A percentile compares a stretch with the other conserved stretches of the same genome.
Conservation (phyloP, 2,113 vertebrate species). For the Lamprotornis superbus region DNA sequence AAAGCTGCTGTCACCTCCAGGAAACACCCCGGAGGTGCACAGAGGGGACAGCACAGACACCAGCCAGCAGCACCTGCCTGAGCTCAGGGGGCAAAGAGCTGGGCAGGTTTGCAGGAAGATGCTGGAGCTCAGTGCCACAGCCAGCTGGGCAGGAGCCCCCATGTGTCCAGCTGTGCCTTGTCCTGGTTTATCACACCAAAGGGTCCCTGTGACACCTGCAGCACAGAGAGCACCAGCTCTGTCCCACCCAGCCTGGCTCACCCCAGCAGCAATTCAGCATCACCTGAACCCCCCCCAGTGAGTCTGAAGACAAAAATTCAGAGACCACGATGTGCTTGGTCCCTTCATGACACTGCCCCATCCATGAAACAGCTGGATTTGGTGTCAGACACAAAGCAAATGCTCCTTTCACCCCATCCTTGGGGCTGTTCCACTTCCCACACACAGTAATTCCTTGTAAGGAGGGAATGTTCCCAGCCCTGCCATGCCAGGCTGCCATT, state of each 20-base stretch:
- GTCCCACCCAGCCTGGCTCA: not conserved
- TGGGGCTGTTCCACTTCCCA: not conserved
- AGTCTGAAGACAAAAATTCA: not conserved
- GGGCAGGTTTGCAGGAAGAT: not conserved
- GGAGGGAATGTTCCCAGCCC: not conserved
- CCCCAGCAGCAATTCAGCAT: accelerated
- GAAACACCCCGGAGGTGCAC: not conserved
- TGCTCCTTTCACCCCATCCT: not conserved
- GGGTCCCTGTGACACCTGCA: not conserved
- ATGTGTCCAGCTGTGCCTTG: not conserved
- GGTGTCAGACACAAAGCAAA: not conserved
- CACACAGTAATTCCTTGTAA: not conserved
- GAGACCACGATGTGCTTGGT: not conserved
- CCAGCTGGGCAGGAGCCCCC: not conserved
- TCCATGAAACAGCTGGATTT: not conserved
- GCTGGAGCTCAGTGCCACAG: not conserved
- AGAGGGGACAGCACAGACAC: not conserved
- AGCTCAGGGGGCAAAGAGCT: accelerated
- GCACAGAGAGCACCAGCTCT: not conserved
- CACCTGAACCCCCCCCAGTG: not conserved
- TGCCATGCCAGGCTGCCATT: not conserved
- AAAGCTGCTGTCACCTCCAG: not conserved
- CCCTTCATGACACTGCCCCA: accelerated
- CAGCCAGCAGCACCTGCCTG: accelerated
- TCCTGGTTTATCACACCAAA: not conserved